These are phyloP conservation scores for Unio delphinus DNA, from an alignment of 2,888 invertebrate genomes.

Conservation along the genomic window DNA sequence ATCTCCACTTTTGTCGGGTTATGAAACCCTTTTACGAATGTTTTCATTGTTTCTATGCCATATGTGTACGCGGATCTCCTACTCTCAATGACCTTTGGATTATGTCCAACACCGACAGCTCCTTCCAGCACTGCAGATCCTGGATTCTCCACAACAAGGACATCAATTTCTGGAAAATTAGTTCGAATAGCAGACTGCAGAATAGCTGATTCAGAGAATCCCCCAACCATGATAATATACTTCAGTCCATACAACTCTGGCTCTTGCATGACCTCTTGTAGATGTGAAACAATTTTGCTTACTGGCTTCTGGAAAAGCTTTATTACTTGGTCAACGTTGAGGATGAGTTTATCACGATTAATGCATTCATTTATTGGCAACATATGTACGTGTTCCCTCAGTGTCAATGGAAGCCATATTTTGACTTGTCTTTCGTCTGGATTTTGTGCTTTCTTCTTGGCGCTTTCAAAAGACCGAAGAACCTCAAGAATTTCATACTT, in stretches of 20 bases:
- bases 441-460: slow-evolving; percentile 10
- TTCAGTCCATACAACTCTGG: neutral
- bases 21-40: neutral
- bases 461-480: slow-evolving; percentile 10
- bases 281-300: slow-evolving; percentile 4
- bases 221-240: slow-evolving; percentile 12
- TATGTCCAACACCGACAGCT: slow-evolving; percentile 7
- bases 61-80: slow-evolving; percentile 7
- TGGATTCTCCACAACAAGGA: slow-evolving; percentile 6
- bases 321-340: slow-evolving; percentile 6
- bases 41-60: neutral
- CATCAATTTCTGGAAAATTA: neutral
- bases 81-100: neutral
- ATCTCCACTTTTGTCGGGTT: neutral
- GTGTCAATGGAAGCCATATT: slow-evolving; percentile 6
- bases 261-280: slow-evolving; percentile 4
- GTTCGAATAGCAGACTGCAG: slow-evolving; percentile 5
- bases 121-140: slow-evolving; percentile 12
- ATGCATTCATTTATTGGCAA: neutral
- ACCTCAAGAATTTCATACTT: slow-evolving; percentile 8
- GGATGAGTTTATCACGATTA: slow-evolving; percentile 15
- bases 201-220: slow-evolving; percentile 12
- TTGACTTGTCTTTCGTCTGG: slow-evolving; percentile 7
- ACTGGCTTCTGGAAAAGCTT: slow-evolving; percentile 3
- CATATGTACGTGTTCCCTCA: slow-evolving; percentile 2